A percentile compares a stretch with the other conserved stretches of the same genome.
Conservation (phyloP, 1,140 invertebrate genomes). For the Drosophila sp. region DNA sequence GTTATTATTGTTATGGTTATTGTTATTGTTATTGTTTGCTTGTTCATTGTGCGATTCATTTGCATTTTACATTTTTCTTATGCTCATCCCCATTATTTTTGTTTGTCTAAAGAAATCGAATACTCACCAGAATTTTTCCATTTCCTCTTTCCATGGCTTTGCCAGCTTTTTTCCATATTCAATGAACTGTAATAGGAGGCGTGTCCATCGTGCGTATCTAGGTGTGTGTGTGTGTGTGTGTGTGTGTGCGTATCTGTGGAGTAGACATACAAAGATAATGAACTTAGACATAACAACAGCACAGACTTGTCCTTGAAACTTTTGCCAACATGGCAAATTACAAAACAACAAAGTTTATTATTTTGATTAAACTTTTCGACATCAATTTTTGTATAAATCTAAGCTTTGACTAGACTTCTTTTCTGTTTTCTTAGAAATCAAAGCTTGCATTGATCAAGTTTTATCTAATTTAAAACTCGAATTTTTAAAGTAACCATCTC, state of each 20-base stretch:
- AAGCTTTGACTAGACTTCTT: not conserved
- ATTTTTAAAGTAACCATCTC: not conserved
- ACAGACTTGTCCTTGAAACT: constrained; percentile 18
- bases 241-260: not conserved
- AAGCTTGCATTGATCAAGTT: not conserved
- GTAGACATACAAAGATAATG: constrained; percentile 11
- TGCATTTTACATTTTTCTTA: constrained; percentile 13
- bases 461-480: not conserved
- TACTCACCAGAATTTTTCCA: not conserved
- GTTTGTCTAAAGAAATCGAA: constrained; percentile 13
- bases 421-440: not conserved
- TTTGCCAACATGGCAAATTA: constrained; percentile 12
- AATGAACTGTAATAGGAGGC: constrained; percentile 17
- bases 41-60: constrained; percentile 13
- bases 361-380: constrained; percentile 22
- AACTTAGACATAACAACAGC: constrained; percentile 18
- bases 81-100: not conserved
- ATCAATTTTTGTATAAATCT: not conserved
- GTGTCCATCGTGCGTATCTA: not conserved
- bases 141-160: constrained; percentile 2
- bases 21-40: constrained; percentile 13
- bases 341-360: constrained; percentile 12
- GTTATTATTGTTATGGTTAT: constrained; percentile 16
- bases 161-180: constrained; percentile 7
- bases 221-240: not conserved